Conservation (phyloP, 2,113 vertebrate species). For the Pionites leucogaster region DNA sequence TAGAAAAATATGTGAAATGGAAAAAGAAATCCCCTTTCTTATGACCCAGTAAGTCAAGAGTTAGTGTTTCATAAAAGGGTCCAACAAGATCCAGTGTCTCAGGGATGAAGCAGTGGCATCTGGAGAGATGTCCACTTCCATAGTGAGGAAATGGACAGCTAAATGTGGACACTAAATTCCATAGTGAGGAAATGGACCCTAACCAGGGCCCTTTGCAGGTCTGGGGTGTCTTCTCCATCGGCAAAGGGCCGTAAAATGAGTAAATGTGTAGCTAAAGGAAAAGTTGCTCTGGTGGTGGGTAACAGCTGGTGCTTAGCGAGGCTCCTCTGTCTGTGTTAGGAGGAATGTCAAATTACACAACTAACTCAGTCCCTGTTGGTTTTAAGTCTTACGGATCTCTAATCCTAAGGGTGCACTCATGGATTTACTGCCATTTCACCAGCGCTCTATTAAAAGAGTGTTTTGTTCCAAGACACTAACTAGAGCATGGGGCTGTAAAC, state of each 20-base stretch:
- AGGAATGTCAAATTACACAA: slow-evolving; percentile 21
- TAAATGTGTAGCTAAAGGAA: background rate
- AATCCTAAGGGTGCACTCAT: background rate
- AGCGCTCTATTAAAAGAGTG: background rate
- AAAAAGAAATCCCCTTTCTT: background rate
- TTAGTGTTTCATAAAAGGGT: background rate
- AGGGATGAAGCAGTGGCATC: background rate
- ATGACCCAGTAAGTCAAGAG: background rate
- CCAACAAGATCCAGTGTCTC: background rate
- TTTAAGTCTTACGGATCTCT: background rate
- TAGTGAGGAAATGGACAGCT: background rate
- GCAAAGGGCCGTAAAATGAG: background rate
- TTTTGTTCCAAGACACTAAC: background rate
- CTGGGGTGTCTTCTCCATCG: background rate
- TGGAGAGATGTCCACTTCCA: background rate
- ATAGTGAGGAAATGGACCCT: background rate
- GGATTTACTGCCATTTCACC: background rate
- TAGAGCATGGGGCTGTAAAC: background rate
- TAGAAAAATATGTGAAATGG: background rate
- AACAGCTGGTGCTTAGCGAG: background rate
- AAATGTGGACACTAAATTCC: background rate
- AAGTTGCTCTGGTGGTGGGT: background rate
- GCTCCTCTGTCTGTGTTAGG: background rate
- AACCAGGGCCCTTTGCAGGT: background rate
- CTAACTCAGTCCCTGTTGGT: slow-evolving; percentile 3